Evolutionary conservation across 2,113 vertebrate genomes (phyloP).

Genomic region (Parus major): DNA sequence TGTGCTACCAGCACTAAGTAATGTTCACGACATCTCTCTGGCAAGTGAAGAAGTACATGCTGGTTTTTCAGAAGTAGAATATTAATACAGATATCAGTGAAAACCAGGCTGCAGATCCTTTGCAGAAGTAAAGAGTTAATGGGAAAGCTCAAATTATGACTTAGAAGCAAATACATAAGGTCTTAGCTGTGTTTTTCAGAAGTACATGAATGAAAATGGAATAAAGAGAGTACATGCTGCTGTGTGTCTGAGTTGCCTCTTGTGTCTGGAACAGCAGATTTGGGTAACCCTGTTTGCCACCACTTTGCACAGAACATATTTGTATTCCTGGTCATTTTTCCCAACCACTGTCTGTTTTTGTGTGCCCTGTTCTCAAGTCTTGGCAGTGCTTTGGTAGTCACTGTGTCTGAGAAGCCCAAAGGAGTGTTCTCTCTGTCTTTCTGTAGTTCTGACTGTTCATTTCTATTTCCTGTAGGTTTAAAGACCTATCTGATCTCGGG

Average conservation of each 20-base stretch:
- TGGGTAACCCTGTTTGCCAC: background rate
- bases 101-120: background rate
- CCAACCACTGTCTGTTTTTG: background rate
- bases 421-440: background rate
- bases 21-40: background rate
- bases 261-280: background rate
- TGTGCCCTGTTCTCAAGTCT: background rate
- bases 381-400: background rate
- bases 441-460: conserved; percentile 30
- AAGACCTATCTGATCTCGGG: conserved; percentile 95
- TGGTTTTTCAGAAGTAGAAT: background rate
- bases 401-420: background rate
- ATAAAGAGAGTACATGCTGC: background rate
- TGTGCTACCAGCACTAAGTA: background rate
- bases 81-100: background rate
- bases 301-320: background rate
- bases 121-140: conserved; percentile 14
- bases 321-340: background rate
- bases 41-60: background rate
- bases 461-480: conserved; percentile 78
- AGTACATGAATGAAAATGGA: background rate
- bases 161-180: background rate
- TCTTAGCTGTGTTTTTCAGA: background rate
- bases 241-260: background rate
- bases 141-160: background rate